Conservation (phyloP, 2,888 invertebrate genomes). For the Agrenia bidenticulata region DNA sequence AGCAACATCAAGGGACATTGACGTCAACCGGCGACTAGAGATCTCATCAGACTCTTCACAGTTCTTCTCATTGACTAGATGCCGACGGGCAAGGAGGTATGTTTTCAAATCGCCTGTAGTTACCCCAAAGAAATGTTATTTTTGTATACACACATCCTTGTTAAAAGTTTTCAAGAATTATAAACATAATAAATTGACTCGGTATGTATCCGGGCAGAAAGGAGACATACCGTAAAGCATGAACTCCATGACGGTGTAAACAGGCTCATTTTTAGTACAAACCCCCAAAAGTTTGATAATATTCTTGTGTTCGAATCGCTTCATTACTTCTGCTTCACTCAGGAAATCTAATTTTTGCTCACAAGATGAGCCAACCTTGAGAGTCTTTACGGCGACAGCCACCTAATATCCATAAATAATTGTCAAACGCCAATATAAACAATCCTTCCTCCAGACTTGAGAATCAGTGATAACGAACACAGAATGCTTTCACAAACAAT, state of each 20-base stretch:
- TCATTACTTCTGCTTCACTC: conserved; percentile 92
- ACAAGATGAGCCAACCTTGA: conserved; percentile 76
- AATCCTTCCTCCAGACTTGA: not conserved
- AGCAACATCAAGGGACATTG: conserved; percentile 85
- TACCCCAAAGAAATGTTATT: not conserved
- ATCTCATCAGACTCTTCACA: conserved; percentile 74
- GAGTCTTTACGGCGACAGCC: conserved; percentile 84
- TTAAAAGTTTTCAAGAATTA: not conserved
- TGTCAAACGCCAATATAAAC: not conserved
- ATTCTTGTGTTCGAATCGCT: conserved; percentile 85
- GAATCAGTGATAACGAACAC: not conserved
- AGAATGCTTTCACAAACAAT: no score
- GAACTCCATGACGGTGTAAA: conserved; percentile 90
- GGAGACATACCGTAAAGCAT: conserved; percentile 75
- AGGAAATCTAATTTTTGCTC: conserved; percentile 89
- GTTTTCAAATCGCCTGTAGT: conserved; percentile 76
- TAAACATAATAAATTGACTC: not conserved
- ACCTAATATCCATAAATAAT: conserved; percentile 54
- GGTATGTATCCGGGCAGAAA: not conserved
- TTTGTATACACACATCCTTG: not conserved
- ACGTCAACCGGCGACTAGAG: conserved; percentile 74
- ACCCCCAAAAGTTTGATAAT: conserved; percentile 78
- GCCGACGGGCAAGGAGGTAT: conserved; percentile 78
- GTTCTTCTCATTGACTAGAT: conserved; percentile 69
- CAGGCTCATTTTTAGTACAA: conserved; percentile 81